These are phyloP conservation scores for Euura saliciscinereae DNA, from an alignment of 1,140 invertebrate species.

Conservation along the genomic window DNA sequence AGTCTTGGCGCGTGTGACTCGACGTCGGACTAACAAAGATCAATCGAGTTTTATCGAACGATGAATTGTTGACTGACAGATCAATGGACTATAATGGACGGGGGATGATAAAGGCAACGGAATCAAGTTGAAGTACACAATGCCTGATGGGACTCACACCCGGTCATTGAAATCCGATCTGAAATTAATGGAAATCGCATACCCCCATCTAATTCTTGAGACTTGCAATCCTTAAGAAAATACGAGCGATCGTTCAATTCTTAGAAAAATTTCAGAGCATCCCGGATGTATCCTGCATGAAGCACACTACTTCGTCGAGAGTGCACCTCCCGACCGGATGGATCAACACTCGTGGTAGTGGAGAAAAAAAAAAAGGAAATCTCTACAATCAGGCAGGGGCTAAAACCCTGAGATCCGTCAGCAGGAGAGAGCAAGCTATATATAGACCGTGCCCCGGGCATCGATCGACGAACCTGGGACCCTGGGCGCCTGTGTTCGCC, in stretches of 20 bases:
- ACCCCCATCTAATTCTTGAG: no score
- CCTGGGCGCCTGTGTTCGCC: conserved; percentile 5
- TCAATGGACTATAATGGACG: no score
- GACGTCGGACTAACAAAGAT: neutral
- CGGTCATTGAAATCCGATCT: no score
- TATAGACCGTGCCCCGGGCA: conserved; percentile 17
- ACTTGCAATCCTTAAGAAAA: no score
- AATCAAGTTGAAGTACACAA: no score
- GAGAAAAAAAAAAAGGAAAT: neutral
- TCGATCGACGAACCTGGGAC: conserved; percentile 15
- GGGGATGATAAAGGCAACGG: no score
- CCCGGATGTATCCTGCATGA: neutral
- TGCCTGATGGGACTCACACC: no score
- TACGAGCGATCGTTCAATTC: no score
- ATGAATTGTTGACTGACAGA: no score
- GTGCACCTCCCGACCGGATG: neutral
- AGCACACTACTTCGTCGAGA: neutral
- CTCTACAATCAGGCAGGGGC: neutral
- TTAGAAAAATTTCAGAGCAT: no score
- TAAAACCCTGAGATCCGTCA: conserved; percentile 13
- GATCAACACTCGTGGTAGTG: neutral
- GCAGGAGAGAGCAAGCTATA: conserved; percentile 17
- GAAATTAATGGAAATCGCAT: no score
- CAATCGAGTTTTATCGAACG: neutral
- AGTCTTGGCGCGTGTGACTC: no score